phyloP scores from a whole-genome alignment of 2,797 vertebrate species.

The Limosa lapponica region DNA sequence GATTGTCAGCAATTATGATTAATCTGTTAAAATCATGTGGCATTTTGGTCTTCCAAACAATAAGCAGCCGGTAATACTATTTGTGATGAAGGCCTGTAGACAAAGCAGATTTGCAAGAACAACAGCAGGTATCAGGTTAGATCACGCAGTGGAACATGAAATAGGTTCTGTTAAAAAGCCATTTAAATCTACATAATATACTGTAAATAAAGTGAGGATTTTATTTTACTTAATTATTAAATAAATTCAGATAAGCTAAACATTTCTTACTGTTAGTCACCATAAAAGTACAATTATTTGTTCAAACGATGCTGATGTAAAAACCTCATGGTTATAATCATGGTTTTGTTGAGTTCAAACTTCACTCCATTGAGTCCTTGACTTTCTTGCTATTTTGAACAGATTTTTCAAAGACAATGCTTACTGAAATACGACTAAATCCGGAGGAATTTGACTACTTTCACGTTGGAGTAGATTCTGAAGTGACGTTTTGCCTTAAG shows the following conservation, averaged over 20 bases:
- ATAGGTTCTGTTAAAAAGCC: neutral
- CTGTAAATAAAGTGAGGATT: neutral
- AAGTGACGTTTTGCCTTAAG: constrained; percentile 95
- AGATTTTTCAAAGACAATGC: constrained; percentile 84
- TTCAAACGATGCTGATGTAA: neutral
- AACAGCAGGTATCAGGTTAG: neutral
- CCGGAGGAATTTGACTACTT: constrained; percentile 93
- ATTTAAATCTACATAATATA: neutral
- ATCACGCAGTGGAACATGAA: neutral
- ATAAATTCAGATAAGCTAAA: neutral
- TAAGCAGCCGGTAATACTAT: neutral
- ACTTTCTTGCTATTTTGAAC: constrained; percentile 40
- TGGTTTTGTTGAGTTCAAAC: neutral
- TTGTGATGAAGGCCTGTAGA: neutral
- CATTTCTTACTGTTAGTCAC: neutral
- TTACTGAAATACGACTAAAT: constrained; percentile 88
- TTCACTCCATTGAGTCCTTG: neutral
- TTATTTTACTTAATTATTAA: neutral
- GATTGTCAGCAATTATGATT: neutral
- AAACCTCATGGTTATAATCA: neutral
- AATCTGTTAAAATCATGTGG: neutral
- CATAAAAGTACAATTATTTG: neutral
- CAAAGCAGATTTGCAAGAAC: neutral
- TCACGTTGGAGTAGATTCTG: constrained; percentile 86
- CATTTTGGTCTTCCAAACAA: neutral